Evolutionary conservation across 1,140 invertebrate species (phyloP).

Genomic region (Heterodera schachtii): DNA sequence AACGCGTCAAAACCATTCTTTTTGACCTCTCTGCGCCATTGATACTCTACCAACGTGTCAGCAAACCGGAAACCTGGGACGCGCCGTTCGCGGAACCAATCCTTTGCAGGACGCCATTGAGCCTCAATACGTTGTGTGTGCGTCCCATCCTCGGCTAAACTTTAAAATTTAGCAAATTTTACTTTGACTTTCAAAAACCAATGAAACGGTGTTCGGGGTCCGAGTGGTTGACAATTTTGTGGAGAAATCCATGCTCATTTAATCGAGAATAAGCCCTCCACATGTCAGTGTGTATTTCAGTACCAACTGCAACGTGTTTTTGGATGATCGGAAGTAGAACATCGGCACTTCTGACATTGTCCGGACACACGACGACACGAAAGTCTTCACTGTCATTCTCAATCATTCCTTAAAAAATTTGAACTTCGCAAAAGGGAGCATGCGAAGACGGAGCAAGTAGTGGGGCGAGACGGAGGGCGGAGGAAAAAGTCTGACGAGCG

Average conservation of each 20-base stretch:
- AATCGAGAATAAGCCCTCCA: too few species aligned
- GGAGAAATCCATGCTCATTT: not conserved
- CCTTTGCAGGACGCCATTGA: constrained; percentile 17
- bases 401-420: not conserved
- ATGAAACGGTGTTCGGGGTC: constrained; percentile 10
- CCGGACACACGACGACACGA: too few species aligned
- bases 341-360: too few species aligned
- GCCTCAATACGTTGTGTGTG: constrained; percentile 19
- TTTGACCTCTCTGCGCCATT: constrained; percentile 14
- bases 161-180: not conserved
- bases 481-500: too few species aligned
- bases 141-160: constrained; percentile 5
- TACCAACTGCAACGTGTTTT: too few species aligned
- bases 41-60: constrained; percentile 12
- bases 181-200: not conserved
- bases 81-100: constrained; percentile 16
- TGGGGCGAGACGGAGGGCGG: too few species aligned
- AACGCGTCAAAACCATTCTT: constrained; percentile 14
- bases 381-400: not conserved
- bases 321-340: too few species aligned
- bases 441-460: too few species aligned
- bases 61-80: constrained; percentile 9
- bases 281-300: too few species aligned
- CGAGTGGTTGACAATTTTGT: constrained; percentile 13
- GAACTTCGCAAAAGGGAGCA: too few species aligned